Conservation (phyloP, 35 echinoderm and acorn worm species). For the Acanthaster planci region DNA sequence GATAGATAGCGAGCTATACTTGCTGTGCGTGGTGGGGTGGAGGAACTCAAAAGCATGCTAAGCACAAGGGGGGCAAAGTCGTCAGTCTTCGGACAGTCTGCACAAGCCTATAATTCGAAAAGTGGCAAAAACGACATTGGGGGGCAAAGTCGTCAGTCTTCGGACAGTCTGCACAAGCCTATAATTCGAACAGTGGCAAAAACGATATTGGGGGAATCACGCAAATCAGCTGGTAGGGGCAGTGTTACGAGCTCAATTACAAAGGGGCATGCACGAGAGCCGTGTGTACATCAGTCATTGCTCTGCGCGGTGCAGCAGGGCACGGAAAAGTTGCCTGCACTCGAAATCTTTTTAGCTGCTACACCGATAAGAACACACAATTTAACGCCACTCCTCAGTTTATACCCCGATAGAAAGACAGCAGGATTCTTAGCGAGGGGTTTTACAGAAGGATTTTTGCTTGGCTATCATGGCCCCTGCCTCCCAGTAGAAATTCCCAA, state of each 20-base stretch:
- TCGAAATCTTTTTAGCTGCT: neutral
- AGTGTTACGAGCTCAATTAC: too few species aligned
- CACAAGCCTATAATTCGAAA: too few species aligned
- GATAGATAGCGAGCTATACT: neutral
- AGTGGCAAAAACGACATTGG: too few species aligned
- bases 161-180: too few species aligned
- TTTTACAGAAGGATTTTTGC: neutral
- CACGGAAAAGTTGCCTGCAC: neutral
- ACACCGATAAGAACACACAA: neutral
- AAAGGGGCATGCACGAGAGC: too few species aligned
- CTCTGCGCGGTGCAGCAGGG: too few species aligned
- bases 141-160: too few species aligned
- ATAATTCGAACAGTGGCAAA: neutral
- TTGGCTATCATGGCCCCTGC: neutral
- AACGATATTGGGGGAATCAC: neutral
- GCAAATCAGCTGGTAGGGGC: too few species aligned
- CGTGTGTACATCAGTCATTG: too few species aligned
- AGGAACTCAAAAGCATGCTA: neutral
- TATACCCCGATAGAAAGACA: conserved; percentile 4
- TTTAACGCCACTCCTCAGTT: neutral
- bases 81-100: neutral
- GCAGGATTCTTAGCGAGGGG: neutral
- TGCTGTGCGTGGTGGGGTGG: neutral
- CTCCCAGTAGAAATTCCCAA: neutral
- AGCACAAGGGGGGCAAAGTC: neutral